Base-by-base conservation (phyloP, 2,113 vertebrate species). In the Labeo catla region DNA sequence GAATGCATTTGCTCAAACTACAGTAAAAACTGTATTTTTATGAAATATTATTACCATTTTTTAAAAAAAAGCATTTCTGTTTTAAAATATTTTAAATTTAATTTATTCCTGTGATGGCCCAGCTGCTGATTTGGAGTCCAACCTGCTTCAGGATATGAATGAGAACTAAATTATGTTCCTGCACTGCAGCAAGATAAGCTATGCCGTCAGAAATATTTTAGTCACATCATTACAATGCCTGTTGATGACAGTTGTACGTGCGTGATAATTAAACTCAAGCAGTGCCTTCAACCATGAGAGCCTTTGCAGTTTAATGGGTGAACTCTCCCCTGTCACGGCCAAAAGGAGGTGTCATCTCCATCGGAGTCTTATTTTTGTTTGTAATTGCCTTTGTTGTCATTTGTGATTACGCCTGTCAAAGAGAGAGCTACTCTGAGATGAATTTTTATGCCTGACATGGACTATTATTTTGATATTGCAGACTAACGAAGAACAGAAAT, bases 251-350 rank as follows among this genome's bases (percentile, higher is more conserved):
- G n/a, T 47, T 76, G 59, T 10, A 28, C 6, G 13, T 28, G 39
- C 12, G 11, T 66, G 79, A 49, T 81, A 81, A 81, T 81, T 81
- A 81, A 81, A 65, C 77, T 80, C 78, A 65, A 2, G 7, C 39
- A 13, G 79, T 15, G 61, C 45, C 9, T 81, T 65, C 59, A 81
- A 23, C 23, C 13, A 28, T 28, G 59, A 66, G 43, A 80, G 21
- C 21, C 34, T 49, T 23, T 76, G 73, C n/a, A 63, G 77, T 80
- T 63, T 81, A 80, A 43, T 80, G 36, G 54, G 2, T 8, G 13
- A 47, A 81, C n/a, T n/a, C 11, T 49, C 59, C 43, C 12, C 39
- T 65, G 59, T 65, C 13, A 11, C 23, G n/a, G 13, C n/a, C n/a
- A 49, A 81, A 81, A 43, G 61, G 39, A 47, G 57, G 59, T 47